Evolutionary conservation across 2,113 vertebrate genomes (phyloP).

Genomic region (Meleagris gallopavo): DNA sequence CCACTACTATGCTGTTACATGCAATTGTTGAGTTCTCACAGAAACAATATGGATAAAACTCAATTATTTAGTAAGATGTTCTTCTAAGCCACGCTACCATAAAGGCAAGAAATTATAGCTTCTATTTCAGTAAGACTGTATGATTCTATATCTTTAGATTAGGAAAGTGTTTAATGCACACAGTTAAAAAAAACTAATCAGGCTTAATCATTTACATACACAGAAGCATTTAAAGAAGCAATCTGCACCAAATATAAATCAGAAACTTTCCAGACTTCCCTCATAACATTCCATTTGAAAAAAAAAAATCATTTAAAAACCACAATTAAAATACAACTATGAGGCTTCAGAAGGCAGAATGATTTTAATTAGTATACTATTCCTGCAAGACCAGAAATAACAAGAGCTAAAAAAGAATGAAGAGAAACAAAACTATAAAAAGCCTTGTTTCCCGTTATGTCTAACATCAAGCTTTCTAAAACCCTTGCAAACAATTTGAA

Average conservation of each 20-base stretch:
- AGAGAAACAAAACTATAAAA: slow-evolving; percentile 30
- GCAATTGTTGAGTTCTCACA: not conserved
- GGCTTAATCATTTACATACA: not conserved
- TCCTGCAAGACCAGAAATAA: slow-evolving; percentile 40
- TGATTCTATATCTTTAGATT: not conserved
- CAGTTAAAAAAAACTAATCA: not conserved
- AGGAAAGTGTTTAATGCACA: not conserved
- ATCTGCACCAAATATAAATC: not conserved
- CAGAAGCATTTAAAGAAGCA: not conserved
- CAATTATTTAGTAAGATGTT: not conserved
- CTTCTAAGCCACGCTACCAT: not conserved
- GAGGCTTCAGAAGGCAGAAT: slow-evolving; percentile 11
- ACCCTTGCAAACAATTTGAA: not conserved
- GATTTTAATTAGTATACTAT: slow-evolving; percentile 14
- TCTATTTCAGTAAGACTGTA: not conserved
- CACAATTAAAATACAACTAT: not conserved
- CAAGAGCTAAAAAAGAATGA: not conserved
- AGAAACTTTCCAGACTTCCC: slow-evolving; percentile 5
- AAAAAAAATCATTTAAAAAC: not conserved
- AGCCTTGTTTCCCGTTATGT: not conserved
- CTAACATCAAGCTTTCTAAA: not conserved
- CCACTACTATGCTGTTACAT: not conserved
- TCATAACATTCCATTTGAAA: not conserved
- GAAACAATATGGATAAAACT: not conserved
- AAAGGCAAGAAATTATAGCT: not conserved